These are phyloP conservation scores for Eumeta japonica DNA, from an alignment of 1,140 invertebrate species.

Conservation along the genomic window DNA sequence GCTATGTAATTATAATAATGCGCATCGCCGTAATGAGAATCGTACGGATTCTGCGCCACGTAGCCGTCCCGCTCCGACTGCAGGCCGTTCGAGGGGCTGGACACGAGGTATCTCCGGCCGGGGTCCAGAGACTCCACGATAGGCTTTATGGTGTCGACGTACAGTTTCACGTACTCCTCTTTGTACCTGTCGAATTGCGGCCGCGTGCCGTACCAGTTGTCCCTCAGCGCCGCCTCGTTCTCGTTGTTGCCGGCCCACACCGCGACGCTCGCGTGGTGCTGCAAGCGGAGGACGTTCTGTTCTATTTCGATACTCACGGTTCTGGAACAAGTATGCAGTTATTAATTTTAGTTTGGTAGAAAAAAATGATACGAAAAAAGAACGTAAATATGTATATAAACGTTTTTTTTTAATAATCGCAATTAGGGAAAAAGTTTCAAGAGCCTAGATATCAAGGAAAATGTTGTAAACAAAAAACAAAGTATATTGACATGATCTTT, in stretches of 20 bases:
- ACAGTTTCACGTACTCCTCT: conserved; percentile 83
- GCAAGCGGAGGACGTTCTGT: conserved; percentile 82
- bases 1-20: conserved; percentile 89
- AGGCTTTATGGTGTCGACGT: conserved; percentile 74
- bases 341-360: conserved; percentile 3
- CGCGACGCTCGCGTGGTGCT: conserved; percentile 86
- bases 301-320: conserved; percentile 76
- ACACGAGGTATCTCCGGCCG: conserved; percentile 71
- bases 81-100: conserved; percentile 90
- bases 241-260: conserved; percentile 97
- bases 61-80: conserved; percentile 75
- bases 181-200: conserved; percentile 63
- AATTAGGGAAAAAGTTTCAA: no score
- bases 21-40: conserved; percentile 83
- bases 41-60: conserved; percentile 75
- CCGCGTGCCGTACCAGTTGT: conserved; percentile 80
- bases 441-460: no score
- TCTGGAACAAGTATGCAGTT: conserved; percentile 24
- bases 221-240: conserved; percentile 87
- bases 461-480: no score
- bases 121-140: conserved; percentile 66
- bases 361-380: no score
- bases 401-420: not conserved
- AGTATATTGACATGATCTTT: no score
- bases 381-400: not conserved